Conservation (phyloP, 2,113 vertebrate genomes). For the Bujurquina vittata region DNA sequence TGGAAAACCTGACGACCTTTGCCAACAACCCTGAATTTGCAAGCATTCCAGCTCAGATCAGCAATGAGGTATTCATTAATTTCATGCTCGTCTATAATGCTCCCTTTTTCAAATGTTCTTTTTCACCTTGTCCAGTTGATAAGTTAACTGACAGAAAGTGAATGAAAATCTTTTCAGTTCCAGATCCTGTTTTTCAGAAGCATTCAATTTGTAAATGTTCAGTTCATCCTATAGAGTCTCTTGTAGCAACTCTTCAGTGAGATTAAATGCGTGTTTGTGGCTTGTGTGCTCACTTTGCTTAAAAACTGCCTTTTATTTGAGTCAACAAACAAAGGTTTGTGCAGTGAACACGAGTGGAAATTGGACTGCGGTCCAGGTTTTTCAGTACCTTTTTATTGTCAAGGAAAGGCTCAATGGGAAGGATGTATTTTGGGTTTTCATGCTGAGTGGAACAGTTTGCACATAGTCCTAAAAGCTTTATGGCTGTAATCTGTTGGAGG, state of each 20-base stretch:
- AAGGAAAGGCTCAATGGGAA: constrained; percentile 36
- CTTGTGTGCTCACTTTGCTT: constrained; percentile 39
- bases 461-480: constrained; percentile 65
- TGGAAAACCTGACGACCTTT: constrained; percentile 95
- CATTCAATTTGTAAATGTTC: constrained; percentile 16
- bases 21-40: constrained; percentile 98
- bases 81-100: constrained; percentile 3
- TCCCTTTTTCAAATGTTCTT: neutral
- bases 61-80: constrained; percentile 86
- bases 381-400: constrained; percentile 19
- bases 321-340: constrained; percentile 36
- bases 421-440: constrained; percentile 58
- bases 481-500: constrained; percentile 70
- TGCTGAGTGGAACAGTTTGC: constrained; percentile 38
- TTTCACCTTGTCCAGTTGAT: neutral
- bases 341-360: neutral
- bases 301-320: constrained; percentile 51
- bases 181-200: neutral
- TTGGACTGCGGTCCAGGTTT: constrained; percentile 41
- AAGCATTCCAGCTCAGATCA: constrained; percentile 96
- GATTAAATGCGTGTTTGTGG: constrained; percentile 39
- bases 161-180: neutral
- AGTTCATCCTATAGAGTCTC: neutral
- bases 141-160: neutral
- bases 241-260: constrained; percentile 3